Evolutionary conservation across 2,888 invertebrate species (phyloP), one percentile per base, ranked within the genome.

Genomic region (Polietes domitor): DNA sequence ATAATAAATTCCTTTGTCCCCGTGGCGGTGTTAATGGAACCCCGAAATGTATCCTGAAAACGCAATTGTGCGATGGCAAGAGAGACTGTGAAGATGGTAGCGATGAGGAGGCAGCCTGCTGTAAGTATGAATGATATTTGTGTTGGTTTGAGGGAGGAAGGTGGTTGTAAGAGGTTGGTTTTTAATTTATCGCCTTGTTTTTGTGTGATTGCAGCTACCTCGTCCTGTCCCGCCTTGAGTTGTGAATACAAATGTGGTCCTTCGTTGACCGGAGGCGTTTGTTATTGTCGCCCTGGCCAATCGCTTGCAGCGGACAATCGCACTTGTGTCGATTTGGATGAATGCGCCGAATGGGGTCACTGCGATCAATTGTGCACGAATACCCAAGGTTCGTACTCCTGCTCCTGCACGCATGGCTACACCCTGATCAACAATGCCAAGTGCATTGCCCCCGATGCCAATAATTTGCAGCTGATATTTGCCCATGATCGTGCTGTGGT

Each of bases 291-390:
- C 0, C 94, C 95, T 26, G 99, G 99, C 0, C 96, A 96, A 89
- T 94, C 95, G 88, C 94, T 99, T n/a, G 94, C 96, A 0, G 92
- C 95, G 5, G 96, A 97, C 91, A 97, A 97, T 90, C 94, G 96
- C 87, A 96, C 96, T 3, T 99, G 99, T 91, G 94, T 95, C 47
- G 99, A 99, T 93, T 94, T 97, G 87, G 96, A 99, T 93, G 99
- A 99, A 92, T 98, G 98, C 92, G 92, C 93, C 63, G 97, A 97
- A 92, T 98, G 97, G 97, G 97, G 97, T 53, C 97, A 94, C 92
- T 99, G 99, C 92, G 98, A 99, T 90, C 99, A 99, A 92, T 93
- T 96, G 37, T 99, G 99, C 92, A 94, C 95, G 81, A 99, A 99
- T 92, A 96, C 95, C 0, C 96, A 96, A 0, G 98, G 96, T 53